phyloP scores from a whole-genome alignment of 2,888 invertebrate genomes.

The Gerosis bhagava region DNA sequence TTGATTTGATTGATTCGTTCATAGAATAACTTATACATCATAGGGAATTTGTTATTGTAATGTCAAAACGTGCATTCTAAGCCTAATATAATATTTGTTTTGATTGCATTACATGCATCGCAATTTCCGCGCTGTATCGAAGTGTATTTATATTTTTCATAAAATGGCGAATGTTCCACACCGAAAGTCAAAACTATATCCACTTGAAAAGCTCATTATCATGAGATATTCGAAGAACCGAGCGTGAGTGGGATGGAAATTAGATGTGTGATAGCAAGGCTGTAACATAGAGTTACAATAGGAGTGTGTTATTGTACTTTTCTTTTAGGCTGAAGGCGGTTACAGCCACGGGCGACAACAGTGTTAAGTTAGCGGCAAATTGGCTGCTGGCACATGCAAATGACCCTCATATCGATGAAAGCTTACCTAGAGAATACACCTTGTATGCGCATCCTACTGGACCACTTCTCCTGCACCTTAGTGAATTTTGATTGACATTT shows the following conservation, averaged over 20 bases:
- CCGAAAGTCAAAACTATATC: constrained; percentile 89
- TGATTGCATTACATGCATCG: constrained; percentile 46
- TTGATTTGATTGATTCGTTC: too few relatives aligned
- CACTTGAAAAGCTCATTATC: constrained; percentile 91
- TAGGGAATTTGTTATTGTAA: too few relatives aligned
- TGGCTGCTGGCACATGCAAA: constrained; percentile 96
- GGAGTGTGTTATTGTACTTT: too few relatives aligned
- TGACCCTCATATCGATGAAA: constrained; percentile 90
- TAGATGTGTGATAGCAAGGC: too few relatives aligned
- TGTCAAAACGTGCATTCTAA: too few relatives aligned
- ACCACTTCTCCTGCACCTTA: constrained; percentile 86
- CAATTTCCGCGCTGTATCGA: constrained; percentile 38
- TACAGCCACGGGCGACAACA: constrained; percentile 94
- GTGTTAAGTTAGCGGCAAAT: constrained; percentile 94
- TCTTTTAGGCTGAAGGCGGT: constrained; percentile 91
- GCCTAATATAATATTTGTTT: too few relatives aligned
- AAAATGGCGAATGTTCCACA: constrained; percentile 89
- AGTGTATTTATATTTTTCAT: too few relatives aligned
- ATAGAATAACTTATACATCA: too few relatives aligned
- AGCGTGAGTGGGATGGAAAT: too few relatives aligned
- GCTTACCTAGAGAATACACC: constrained; percentile 91
- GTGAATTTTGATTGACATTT: constrained; percentile 91
- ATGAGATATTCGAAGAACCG: constrained; percentile 95
- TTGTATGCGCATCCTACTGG: constrained; percentile 94
- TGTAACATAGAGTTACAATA: too few relatives aligned